Conservation (phyloP, 2,888 invertebrate genomes). For the Hymenopus coronatus region DNA sequence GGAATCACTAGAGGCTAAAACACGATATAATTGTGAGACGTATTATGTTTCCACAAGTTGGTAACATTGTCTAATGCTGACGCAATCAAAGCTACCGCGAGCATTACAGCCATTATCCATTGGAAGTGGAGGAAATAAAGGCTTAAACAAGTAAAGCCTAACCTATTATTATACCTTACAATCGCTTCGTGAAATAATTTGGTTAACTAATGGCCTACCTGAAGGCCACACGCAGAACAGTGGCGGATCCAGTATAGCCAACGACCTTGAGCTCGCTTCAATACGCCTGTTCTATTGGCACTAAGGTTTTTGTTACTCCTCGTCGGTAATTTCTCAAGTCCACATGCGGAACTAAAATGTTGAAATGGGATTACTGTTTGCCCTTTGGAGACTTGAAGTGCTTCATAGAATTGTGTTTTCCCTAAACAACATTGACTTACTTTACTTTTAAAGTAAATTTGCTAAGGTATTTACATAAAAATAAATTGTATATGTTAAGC, state of each 20-base stretch:
- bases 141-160: not conserved
- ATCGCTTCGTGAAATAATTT: not conserved
- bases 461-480: no score
- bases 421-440: no score
- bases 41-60: not conserved
- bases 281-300: no score
- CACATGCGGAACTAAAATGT: no score
- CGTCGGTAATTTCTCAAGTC: no score
- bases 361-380: no score
- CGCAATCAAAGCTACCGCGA: not conserved
- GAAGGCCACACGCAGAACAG: not conserved
- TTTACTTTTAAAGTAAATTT: no score
- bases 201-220: not conserved
- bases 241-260: not conserved
- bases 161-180: not conserved
- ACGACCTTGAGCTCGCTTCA: no score
- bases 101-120: not conserved
- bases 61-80: not conserved
- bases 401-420: no score
- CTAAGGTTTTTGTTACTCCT: no score
- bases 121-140: not conserved
- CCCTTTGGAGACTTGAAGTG: no score
- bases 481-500: no score
- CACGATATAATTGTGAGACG: not conserved
- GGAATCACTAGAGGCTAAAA: not conserved